Percentiles rank a stretch among this genome's conserved stretches.
These are phyloP conservation scores for Callipepla squamata DNA, from an alignment of 2,113 vertebrate genomes.

Conservation along the genomic window DNA sequence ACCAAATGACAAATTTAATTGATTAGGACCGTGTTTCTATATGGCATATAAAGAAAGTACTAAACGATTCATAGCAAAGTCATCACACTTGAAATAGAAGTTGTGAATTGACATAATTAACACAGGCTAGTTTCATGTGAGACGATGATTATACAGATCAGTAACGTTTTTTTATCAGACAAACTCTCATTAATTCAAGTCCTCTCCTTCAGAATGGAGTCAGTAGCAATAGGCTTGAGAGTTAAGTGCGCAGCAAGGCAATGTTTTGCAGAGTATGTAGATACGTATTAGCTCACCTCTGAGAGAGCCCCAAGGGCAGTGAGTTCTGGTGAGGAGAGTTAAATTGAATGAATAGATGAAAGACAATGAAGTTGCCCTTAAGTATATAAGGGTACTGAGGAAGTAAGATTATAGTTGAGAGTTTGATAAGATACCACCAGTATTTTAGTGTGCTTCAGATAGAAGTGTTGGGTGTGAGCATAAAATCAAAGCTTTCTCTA, in stretches of 20 bases:
- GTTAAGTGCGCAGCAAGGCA: background rate
- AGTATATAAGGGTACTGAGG: rapidly evolving
- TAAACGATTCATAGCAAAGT: background rate
- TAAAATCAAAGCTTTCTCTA: background rate
- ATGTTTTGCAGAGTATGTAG: background rate
- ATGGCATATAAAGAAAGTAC: background rate
- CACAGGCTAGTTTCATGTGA: background rate
- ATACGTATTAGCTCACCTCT: rapidly evolving
- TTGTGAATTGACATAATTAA: background rate
- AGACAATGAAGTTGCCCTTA: background rate
- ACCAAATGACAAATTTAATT: background rate
- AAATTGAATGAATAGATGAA: background rate
- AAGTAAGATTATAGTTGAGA: background rate
- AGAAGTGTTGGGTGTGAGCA: background rate
- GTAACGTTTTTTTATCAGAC: background rate
- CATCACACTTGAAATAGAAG: background rate
- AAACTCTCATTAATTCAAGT: background rate
- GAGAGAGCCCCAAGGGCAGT: background rate
- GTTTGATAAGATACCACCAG: background rate
- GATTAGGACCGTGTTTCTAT: background rate
- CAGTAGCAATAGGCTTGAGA: background rate
- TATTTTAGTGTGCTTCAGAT: background rate
- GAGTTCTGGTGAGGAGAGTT: background rate
- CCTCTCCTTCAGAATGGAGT: background rate
- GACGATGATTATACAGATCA: background rate